Evolutionary conservation across 2,113 vertebrate species (phyloP).

Genomic region (Cygnus atratus): DNA sequence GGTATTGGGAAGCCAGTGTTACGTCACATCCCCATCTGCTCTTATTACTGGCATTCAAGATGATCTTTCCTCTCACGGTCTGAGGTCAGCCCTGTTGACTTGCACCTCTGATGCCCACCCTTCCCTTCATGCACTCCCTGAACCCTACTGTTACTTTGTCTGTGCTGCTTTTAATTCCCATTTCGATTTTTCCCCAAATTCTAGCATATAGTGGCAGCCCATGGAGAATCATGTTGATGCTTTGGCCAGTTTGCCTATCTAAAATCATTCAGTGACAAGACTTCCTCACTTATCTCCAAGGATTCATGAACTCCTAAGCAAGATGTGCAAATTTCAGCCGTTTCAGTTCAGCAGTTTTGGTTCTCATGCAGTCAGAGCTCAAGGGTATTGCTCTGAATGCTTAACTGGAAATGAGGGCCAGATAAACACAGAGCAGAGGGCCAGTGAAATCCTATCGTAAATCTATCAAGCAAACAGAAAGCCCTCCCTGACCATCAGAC

Average conservation of each 20-base stretch:
- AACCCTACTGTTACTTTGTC: background rate
- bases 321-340: background rate
- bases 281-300: background rate
- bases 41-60: background rate
- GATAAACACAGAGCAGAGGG: conserved; percentile 18
- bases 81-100: conserved; percentile 1
- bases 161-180: background rate
- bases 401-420: conserved; percentile 25
- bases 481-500: background rate
- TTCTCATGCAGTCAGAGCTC: conserved; percentile 37
- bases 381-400: conserved; percentile 3
- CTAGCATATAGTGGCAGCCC: background rate
- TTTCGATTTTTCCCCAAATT: background rate
- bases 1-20: background rate
- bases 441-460: conserved; percentile 30
- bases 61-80: background rate
- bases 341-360: background rate
- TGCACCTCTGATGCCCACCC: background rate
- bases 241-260: background rate
- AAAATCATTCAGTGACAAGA: background rate
- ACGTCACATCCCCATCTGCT: background rate
- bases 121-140: background rate
- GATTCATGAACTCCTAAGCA: background rate
- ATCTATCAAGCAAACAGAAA: conserved; percentile 18
- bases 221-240: background rate